Percentiles rank a stretch among this genome's conserved stretches.
phyloP scores from a whole-genome alignment of 2,888 invertebrate species.

The Dorcus parallelipipedus region DNA sequence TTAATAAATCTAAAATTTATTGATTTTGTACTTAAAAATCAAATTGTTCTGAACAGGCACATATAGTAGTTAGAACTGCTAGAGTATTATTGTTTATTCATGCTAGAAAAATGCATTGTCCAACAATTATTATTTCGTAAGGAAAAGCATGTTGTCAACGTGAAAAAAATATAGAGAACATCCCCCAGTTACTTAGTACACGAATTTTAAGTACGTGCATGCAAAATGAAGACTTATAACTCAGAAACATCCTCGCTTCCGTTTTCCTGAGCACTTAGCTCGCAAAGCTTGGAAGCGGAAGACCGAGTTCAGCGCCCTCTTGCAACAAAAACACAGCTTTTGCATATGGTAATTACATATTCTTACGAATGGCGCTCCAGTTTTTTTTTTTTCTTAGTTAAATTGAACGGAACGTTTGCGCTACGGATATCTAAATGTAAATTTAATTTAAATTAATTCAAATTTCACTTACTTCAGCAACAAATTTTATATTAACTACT shows the following conservation, averaged over 20 bases:
- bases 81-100: too few species aligned
- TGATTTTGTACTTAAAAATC: too few species aligned
- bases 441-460: background rate
- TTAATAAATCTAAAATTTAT: too few species aligned
- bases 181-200: background rate
- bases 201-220: background rate
- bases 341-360: constrained; percentile 14
- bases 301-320: constrained; percentile 15
- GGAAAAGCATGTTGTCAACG: too few species aligned
- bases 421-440: background rate
- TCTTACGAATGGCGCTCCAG: background rate
- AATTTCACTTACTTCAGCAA: too few species aligned
- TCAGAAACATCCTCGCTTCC: constrained; percentile 1
- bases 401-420: background rate
- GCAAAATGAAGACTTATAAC: background rate
- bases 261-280: background rate
- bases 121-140: too few species aligned
- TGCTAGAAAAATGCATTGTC: too few species aligned
- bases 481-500: too few species aligned
- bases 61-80: too few species aligned
- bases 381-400: background rate
- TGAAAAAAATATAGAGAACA: too few species aligned
- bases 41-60: too few species aligned
- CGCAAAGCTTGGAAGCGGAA: background rate
- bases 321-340: constrained; percentile 7